Evolutionary conservation across 1,140 invertebrate genomes (phyloP), one percentile per base, ranked within the genome.

Genomic region (Lepidurus packardi): DNA sequence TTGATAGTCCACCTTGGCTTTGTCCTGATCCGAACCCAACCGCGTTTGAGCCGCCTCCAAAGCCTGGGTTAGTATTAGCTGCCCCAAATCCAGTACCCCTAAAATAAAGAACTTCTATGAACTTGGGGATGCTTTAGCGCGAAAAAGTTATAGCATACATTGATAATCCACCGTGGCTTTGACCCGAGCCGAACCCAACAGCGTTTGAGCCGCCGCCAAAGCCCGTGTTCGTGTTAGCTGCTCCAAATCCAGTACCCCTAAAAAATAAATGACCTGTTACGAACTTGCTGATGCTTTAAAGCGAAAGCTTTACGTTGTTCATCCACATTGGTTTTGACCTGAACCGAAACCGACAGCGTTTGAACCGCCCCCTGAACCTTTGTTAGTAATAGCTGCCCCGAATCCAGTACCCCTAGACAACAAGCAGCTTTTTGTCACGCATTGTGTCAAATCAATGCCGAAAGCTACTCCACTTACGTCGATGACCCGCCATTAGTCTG

Each of bases 311-410:
- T 65, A 65, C 53, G n/a, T 65, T 65, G n/a, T 21, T 21, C 0
- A 65, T 16, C 53, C 53, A n/a, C 53, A 0, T n/a, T 65, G 16
- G 13, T 16, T 21, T 16, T 65, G 53, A 65, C 53, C 53, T 21
- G 53, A 65, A 65, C 53, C 53, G 53, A 65, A 65, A 65, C 53
- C 53, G 1, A 65, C 53, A 65, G 53, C 53, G 53, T 21, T 65
- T 4, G 53, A 65, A 5, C 53, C 53, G 13, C 53, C 53, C 8
- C 53, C 53, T 21, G 21, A 65, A 65, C 16, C 16, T 16, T 3
- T n/a, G 6, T 65, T 65, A 65, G 16, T 65, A 21, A 1, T 65
- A 65, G 53, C 53, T 65, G 53, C 16, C 53, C 53, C 53, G 7
- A 65, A 65, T 3, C 53, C 53, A 13, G 53, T 65, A 16, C 53